A percentile compares a stretch with the other conserved stretches of the same genome.
These are phyloP conservation scores for Ditula angustiorana DNA, from an alignment of 2,888 invertebrate genomes.

Conservation along the genomic window DNA sequence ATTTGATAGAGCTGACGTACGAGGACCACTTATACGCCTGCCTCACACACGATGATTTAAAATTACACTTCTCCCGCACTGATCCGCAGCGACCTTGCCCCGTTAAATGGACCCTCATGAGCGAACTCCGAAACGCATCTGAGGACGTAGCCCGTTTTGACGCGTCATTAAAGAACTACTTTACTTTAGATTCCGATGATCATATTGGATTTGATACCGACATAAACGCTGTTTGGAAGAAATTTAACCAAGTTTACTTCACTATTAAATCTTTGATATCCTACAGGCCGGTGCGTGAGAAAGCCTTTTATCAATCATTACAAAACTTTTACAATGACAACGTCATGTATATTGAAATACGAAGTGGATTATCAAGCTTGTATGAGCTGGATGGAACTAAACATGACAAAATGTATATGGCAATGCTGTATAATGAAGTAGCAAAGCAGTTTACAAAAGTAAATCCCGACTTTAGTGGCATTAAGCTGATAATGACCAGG, in stretches of 20 bases:
- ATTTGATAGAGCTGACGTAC: slow-evolving; percentile 87
- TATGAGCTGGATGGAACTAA: slow-evolving; percentile 87
- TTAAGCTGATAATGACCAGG: slow-evolving; percentile 86
- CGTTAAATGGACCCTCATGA: slow-evolving; percentile 79
- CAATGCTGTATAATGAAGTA: slow-evolving; percentile 82
- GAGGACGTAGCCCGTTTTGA: slow-evolving; percentile 80
- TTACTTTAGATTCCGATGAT: slow-evolving; percentile 83
- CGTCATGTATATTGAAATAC: slow-evolving; percentile 89
- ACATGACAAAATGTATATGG: slow-evolving; percentile 81
- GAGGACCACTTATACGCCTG: slow-evolving; percentile 87
- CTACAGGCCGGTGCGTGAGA: slow-evolving; percentile 87
- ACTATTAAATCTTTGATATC: slow-evolving; percentile 82
- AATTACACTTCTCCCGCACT: slow-evolving; percentile 67
- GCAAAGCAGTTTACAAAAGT: slow-evolving; percentile 84
- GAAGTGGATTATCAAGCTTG: slow-evolving; percentile 84
- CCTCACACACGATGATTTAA: slow-evolving; percentile 56
- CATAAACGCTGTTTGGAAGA: slow-evolving; percentile 86
- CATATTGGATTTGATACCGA: slow-evolving; percentile 68
- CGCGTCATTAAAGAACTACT: slow-evolving; percentile 73
- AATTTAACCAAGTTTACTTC: slow-evolving; percentile 83
- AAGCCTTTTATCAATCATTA: slow-evolving; percentile 87
- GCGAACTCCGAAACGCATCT: slow-evolving; percentile 72
- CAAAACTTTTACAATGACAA: slow-evolving; percentile 88
- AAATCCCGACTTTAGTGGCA: slow-evolving; percentile 88
- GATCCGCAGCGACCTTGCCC: slow-evolving; percentile 65